Percentiles rank a stretch among this genome's conserved stretches.
Evolutionary conservation across 2,888 invertebrate species (phyloP).

Genomic region (Mactromeris polynyma): DNA sequence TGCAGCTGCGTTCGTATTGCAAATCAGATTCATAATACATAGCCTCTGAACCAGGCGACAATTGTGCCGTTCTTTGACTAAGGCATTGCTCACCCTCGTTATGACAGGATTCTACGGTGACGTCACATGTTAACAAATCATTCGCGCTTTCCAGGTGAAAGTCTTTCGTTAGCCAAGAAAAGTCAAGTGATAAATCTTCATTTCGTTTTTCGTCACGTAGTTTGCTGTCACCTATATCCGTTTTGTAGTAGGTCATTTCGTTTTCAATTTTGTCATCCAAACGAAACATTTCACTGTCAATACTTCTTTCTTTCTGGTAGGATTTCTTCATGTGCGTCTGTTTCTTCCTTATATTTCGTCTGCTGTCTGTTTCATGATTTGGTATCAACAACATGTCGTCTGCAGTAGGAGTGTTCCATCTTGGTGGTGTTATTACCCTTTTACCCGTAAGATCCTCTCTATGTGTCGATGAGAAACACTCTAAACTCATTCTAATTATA

Average conservation of each 20-base stretch:
- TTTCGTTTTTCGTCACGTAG: neutral
- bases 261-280: neutral
- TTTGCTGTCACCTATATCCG: neutral
- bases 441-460: neutral
- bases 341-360: neutral
- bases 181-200: conserved; percentile 25
- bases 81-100: neutral
- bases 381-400: neutral
- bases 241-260: neutral
- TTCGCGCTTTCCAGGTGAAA: conserved; percentile 20
- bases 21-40: neutral
- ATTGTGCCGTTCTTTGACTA: conserved; percentile 21
- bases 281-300: neutral
- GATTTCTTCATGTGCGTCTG: neutral
- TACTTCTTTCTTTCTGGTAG: neutral
- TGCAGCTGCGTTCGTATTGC: conserved; percentile 22
- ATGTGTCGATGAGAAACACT: neutral
- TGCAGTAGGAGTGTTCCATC: neutral
- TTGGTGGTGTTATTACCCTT: neutral
- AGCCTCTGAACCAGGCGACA: neutral
- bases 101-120: neutral
- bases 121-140: neutral
- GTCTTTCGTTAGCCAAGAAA: conserved; percentile 45
- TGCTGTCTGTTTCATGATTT: neutral
- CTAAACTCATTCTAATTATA: neutral